Conservation (phyloP, 2,113 vertebrate species). For the Hoplias malabaricus region DNA sequence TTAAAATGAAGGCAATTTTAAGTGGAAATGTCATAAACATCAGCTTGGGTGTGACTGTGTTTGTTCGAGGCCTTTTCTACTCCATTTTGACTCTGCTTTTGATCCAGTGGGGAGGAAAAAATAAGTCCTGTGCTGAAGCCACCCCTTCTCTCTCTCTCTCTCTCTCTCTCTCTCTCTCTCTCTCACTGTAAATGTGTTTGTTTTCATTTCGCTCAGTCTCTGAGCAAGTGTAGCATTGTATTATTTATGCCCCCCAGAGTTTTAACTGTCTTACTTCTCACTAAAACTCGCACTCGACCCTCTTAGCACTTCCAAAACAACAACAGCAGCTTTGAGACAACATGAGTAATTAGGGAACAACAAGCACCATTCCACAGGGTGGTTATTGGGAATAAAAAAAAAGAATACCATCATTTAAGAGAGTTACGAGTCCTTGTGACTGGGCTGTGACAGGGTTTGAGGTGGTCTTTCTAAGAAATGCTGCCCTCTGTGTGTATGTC, state of each 20-base stretch:
- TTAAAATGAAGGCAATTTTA: neutral
- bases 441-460: neutral
- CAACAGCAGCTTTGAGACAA: slow-evolving; percentile 36
- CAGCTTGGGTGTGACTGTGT: neutral
- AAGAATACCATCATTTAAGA: slow-evolving; percentile 19
- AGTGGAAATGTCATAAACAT: neutral
- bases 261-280: slow-evolving; percentile 39
- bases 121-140: neutral
- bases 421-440: neutral
- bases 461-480: neutral
- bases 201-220: slow-evolving; percentile 38
- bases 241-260: slow-evolving; percentile 50
- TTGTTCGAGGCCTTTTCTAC: neutral
- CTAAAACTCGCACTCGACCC: slow-evolving; percentile 22
- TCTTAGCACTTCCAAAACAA: slow-evolving; percentile 43
- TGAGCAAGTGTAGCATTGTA: slow-evolving; percentile 40
- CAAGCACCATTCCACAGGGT: slow-evolving; percentile 15
- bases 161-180: neutral
- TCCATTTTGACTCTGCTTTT: slow-evolving; percentile 2
- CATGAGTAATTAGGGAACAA: slow-evolving; percentile 35
- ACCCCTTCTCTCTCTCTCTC: slow-evolving; percentile 6
- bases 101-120: neutral
- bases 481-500: neutral
- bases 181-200: slow-evolving; percentile 39
- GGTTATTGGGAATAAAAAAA: slow-evolving; percentile 30